Percentiles rank a stretch among this genome's conserved stretches.
Conservation (phyloP, 2,888 invertebrate genomes). For the Actias luna region DNA sequence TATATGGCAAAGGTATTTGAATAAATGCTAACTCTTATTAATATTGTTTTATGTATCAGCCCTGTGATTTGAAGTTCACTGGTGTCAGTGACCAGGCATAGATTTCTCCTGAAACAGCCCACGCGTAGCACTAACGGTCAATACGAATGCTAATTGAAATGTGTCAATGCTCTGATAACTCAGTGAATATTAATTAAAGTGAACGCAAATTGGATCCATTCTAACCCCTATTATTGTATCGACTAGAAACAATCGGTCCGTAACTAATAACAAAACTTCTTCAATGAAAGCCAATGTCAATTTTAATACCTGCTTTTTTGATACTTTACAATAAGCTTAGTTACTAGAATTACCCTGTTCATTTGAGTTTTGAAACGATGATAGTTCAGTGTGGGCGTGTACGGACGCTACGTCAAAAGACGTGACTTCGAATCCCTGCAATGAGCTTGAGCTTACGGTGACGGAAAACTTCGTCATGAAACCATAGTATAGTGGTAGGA, state of each 20-base stretch:
- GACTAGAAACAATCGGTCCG: background rate
- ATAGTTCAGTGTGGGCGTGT: too few species aligned
- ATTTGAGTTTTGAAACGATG: too few species aligned
- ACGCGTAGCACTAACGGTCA: constrained; percentile 47
- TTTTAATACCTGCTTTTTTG: background rate
- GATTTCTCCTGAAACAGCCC: constrained; percentile 50
- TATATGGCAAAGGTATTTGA: background rate
- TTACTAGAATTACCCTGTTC: too few species aligned
- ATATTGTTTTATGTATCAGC: too few species aligned
- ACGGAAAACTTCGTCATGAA: too few species aligned
- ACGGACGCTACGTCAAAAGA: too few species aligned
- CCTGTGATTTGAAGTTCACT: background rate
- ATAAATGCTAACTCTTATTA: background rate
- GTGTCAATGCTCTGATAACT: constrained; percentile 68
- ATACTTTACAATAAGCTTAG: background rate
- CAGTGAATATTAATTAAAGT: constrained; percentile 39
- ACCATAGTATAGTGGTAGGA: too few species aligned
- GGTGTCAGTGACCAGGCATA: constrained; percentile 16
- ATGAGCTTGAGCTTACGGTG: too few species aligned
- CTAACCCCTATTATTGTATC: constrained; percentile 22
- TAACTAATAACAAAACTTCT: background rate
- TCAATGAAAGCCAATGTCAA: background rate
- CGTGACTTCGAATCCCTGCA: too few species aligned
- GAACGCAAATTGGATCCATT: constrained; percentile 30
- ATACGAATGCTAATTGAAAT: constrained; percentile 47